phyloP scores from a whole-genome alignment of 1,140 invertebrate species.

The Sesamia nonagrioides region DNA sequence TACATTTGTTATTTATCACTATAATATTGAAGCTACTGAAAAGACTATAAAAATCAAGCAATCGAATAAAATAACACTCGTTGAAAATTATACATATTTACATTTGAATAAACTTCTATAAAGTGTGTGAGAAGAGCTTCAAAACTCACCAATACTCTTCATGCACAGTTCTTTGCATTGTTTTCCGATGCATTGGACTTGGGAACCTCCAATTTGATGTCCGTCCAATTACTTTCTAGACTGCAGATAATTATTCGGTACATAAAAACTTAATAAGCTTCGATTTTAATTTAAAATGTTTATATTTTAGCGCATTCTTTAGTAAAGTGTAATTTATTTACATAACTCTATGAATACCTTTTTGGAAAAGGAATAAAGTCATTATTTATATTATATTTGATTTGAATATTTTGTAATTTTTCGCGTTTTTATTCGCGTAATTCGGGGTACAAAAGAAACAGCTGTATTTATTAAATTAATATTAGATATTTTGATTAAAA shows the following conservation, averaged over 20 bases:
- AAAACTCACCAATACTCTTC: background rate
- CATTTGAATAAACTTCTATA: no score
- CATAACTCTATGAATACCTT: background rate
- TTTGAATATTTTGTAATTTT: background rate
- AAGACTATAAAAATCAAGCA: no score
- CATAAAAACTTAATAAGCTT: background rate
- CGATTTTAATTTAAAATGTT: conserved; percentile 4
- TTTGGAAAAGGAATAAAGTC: conserved; percentile 2
- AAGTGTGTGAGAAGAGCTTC: no score
- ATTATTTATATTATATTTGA: conserved; percentile 26
- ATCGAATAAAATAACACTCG: no score
- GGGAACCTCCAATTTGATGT: conserved; percentile 19
- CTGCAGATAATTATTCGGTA: conserved; percentile 17
- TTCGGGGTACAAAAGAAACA: no score
- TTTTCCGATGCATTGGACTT: conserved; percentile 6
- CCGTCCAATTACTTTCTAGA: conserved; percentile 46
- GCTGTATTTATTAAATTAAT: no score
- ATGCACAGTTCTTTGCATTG: background rate
- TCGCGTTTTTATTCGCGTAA: background rate
- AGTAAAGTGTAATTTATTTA: conserved; percentile 14
- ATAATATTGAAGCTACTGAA: no score
- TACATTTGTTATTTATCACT: no score
- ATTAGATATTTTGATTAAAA: no score
- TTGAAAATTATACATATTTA: no score
- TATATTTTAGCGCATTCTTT: conserved; percentile 2